Conservation (phyloP, 2,797 vertebrate species). For the Myripristis murdjan region DNA sequence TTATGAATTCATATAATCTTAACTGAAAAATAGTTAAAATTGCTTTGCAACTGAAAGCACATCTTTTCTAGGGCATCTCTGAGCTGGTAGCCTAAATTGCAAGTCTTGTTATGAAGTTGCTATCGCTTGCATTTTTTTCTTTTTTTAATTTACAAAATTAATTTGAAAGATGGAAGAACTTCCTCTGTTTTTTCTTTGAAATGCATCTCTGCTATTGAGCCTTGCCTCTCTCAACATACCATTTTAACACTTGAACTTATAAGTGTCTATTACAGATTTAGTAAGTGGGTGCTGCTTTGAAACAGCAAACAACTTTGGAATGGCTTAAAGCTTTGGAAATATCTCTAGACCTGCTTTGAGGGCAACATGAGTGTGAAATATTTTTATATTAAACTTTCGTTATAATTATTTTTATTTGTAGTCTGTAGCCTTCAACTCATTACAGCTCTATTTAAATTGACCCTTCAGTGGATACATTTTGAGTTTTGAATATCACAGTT, state of each 20-base stretch:
- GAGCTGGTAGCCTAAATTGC: slow-evolving; percentile 45
- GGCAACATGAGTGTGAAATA: not conserved
- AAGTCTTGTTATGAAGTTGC: slow-evolving; percentile 41
- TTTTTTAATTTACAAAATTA: slow-evolving; percentile 30
- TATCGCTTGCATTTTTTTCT: slow-evolving; percentile 30
- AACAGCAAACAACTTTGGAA: not conserved
- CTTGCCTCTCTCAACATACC: not conserved
- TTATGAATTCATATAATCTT: slow-evolving; percentile 49
- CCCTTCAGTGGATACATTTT: not conserved
- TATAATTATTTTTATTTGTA: slow-evolving; percentile 23
- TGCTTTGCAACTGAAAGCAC: slow-evolving; percentile 35
- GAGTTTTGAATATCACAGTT: not conserved
- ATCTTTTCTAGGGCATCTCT: slow-evolving; percentile 55
- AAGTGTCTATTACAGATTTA: not conserved
- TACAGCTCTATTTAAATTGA: not conserved
- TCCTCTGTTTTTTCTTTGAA: slow-evolving; percentile 9
- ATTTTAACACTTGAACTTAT: not conserved
- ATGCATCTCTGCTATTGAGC: slow-evolving; percentile 1
- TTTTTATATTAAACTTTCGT: slow-evolving; percentile 22
- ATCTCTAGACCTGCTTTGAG: not conserved
- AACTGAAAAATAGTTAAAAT: slow-evolving; percentile 34
- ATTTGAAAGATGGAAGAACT: slow-evolving; percentile 19
- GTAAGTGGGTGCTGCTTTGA: not conserved
- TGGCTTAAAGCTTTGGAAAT: not conserved
- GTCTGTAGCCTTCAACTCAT: not conserved